Evolutionary conservation across 2,888 invertebrate genomes (phyloP).

Genomic region (Crossocerus cetratus): DNA sequence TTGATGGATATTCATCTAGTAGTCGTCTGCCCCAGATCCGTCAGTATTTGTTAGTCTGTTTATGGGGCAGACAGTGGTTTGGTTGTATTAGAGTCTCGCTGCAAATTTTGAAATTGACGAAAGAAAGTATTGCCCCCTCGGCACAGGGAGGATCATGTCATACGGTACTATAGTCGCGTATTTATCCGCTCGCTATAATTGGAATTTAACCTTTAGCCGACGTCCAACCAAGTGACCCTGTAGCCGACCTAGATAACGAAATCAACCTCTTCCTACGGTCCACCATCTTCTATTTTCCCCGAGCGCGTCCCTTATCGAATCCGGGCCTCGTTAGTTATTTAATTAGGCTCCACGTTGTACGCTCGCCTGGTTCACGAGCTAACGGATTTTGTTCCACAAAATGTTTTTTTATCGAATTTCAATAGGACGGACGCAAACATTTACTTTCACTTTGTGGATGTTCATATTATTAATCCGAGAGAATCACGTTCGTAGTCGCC

Average conservation of each 20-base stretch:
- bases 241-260: conserved; percentile 60
- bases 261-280: conserved; percentile 42
- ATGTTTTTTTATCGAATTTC: conserved; percentile 12
- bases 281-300: conserved; percentile 24
- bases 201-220: conserved; percentile 68
- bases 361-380: neutral
- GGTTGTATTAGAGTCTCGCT: too few relatives aligned
- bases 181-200: conserved; percentile 67
- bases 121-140: conserved; percentile 3
- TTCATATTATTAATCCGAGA: neutral
- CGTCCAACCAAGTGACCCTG: conserved; percentile 60
- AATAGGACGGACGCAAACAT: too few relatives aligned
- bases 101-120: neutral
- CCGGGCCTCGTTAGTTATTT: conserved; percentile 27
- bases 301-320: too few relatives aligned
- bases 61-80: too few relatives aligned
- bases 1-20: too few relatives aligned
- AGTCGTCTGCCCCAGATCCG: too few relatives aligned
- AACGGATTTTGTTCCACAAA: neutral
- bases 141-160: conserved; percentile 24
- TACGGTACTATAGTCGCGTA: conserved; percentile 45
- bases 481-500: too few relatives aligned
- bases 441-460: too few relatives aligned
- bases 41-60: too few relatives aligned
- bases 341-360: conserved; percentile 22